Evolutionary conservation across 2,797 vertebrate species (phyloP), one percentile per base, ranked within the genome.

Genomic region (Pseudochromis fuscus): DNA sequence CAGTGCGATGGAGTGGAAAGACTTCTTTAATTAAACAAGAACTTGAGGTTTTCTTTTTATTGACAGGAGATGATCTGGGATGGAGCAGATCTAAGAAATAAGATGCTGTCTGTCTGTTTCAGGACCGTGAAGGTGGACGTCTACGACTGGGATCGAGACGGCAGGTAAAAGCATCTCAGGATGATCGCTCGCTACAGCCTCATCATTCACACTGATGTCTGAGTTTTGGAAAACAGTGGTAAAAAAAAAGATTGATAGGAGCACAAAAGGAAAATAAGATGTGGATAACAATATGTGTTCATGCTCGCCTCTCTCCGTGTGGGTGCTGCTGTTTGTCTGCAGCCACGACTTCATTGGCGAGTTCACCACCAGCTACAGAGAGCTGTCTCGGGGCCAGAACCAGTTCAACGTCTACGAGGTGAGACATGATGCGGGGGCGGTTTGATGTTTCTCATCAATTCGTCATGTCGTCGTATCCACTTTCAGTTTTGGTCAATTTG

Each of bases 51-150:
- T 40, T 74, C 19, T 1, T 72, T 64, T 77, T 37, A 52, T 50
- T 75, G 52, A 65, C 7, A 4, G 62, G 12, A 56, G 23, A 12
- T 24, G 13, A 44, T 78, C 6, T 51, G 23, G 30, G 23, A 33
- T 59, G 28, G 19, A 71, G 18, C n/a, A 46, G 23, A 57, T 44
- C 57, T 48, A 5, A 42, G 19, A 58, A 66, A 45, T 30, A 37
- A 69, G 15, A 62, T 42, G 18, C 55, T 45, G 15, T 70, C 31
- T 71, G 53, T 85, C 30, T 79, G 27, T 88, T 91, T 79, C 93
- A 99, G 98, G 91, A 99, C 97, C 0, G 97, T 99, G 90, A 98
- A 98, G 91, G 94, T 99, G 60, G 97, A 99, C 0, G 97, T 98
- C 40, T 99, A 94, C 0, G 97, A 98, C 92, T 98, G 97, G 97